Base-by-base conservation (phyloP, 2,113 vertebrate species). In the Emydocephalus ijimae region DNA sequence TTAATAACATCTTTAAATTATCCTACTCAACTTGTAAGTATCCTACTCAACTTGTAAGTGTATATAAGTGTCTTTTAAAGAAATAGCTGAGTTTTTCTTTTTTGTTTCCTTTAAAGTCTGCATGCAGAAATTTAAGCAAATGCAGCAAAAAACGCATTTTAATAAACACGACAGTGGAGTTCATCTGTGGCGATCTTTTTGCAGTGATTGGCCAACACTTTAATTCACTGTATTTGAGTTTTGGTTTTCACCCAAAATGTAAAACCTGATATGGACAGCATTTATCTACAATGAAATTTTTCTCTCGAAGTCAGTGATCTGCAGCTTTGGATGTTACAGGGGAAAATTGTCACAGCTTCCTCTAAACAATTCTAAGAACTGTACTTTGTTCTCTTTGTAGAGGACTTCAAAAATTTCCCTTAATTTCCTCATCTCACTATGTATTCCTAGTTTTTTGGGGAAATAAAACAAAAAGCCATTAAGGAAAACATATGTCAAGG, bases 151-250 rank as follows among this genome's bases (percentile, higher is more conserved):
- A 8, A n/a, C 12, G 0, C 20, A 39, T 34, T 11, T 15, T 87
- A 52, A 52, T 50, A 52, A 61, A 61, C 24, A 0, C 59, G 26
- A 29, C 10, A 10, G 9, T 64, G 59, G 59, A 64, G 26, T 64
- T 29, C 26, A 29, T 45, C 26, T 8, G 7, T 34, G 12, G 29
- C 2, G 21, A 3, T 24, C 45, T 96, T 88, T 91, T 56, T 64
- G 59, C 26, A 10, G 59, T 64, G 26, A 88, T 39, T 12, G 14
- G 3, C 89, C 93, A 95, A 6, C 89, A 95, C 87, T 94, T 20
- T 39, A 39, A 34, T 18, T 74, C n/a, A 74, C 6, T 74, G 15
- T 74, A 39, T 34, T 3, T 39, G 69, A 74, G 2, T 20, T 3
- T 74, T 1, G 74, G 74, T 81, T 21, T 81, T 81, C 74, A 81